phyloP scores from a whole-genome alignment of 2,797 vertebrate species.

The Crocodylus rhombifer region DNA sequence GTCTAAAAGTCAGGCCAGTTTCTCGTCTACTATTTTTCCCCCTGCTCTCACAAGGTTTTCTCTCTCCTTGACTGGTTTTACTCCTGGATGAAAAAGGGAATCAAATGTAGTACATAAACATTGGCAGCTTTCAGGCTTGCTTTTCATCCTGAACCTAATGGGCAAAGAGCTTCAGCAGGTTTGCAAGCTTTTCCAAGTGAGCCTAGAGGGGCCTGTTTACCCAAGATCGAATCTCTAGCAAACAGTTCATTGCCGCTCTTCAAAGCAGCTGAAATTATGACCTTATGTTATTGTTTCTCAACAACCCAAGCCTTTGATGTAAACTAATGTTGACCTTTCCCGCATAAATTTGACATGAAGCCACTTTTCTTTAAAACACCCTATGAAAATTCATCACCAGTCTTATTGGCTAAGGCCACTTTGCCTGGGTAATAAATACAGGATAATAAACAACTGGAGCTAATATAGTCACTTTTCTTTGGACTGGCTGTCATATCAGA shows the following conservation, averaged over 20 bases:
- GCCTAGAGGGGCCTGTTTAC: constrained; percentile 77
- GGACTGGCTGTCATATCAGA: constrained; percentile 7
- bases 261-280: constrained; percentile 80
- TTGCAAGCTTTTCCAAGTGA: constrained; percentile 72
- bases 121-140: constrained; percentile 60
- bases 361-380: constrained; percentile 73
- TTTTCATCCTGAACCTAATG: constrained; percentile 66
- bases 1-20: constrained; percentile 7
- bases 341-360: constrained; percentile 69
- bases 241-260: constrained; percentile 73
- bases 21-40: constrained; percentile 19
- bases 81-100: constrained; percentile 1
- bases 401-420: constrained; percentile 41
- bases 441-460: constrained; percentile 71
- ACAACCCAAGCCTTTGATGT: constrained; percentile 72
- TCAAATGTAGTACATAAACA: constrained; percentile 65
- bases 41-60: neutral
- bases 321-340: constrained; percentile 75
- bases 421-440: constrained; percentile 64
- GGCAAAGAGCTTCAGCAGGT: constrained; percentile 56
- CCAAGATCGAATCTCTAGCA: constrained; percentile 77
- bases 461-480: constrained; percentile 59
- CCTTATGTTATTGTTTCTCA: constrained; percentile 78
- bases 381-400: constrained; percentile 61
- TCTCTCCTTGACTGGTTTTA: constrained; percentile 40